Evolutionary conservation across 1,140 invertebrate genomes (phyloP).

Genomic region (Aphelenchoides avenae): DNA sequence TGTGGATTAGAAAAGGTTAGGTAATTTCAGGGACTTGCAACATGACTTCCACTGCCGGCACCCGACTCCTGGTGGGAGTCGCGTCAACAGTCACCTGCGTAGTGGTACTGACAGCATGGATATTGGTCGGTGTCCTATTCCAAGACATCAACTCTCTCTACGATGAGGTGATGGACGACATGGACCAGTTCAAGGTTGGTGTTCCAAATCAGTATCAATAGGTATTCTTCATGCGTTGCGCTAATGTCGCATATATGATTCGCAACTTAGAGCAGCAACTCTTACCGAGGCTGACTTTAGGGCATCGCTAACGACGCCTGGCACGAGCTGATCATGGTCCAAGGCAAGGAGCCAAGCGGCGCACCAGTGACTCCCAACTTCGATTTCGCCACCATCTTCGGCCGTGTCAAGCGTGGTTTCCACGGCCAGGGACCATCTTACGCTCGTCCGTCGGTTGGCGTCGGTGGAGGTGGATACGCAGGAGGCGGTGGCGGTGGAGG

Average conservation of each 20-base stretch:
- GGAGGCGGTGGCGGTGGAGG: too few relatives aligned
- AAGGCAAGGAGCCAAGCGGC: constrained; percentile 14
- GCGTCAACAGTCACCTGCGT: constrained; percentile 11
- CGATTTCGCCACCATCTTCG: constrained; percentile 4
- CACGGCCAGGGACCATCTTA: too few relatives aligned
- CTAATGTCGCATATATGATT: not conserved
- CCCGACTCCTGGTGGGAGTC: constrained; percentile 3
- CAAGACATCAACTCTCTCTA: constrained; percentile 28
- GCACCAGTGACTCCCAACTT: not conserved
- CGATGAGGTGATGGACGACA: constrained; percentile 14
- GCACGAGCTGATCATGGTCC: constrained; percentile 36
- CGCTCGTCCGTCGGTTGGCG: too few relatives aligned
- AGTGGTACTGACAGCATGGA: constrained; percentile 8
- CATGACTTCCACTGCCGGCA: too few relatives aligned
- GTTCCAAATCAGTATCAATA: not conserved
- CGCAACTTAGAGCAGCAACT: not conserved
- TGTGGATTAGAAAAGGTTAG: too few relatives aligned
- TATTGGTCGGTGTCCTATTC: constrained; percentile 20
- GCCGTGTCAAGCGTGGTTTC: constrained; percentile 2
- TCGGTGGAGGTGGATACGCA: too few relatives aligned
- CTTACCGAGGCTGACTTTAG: constrained; percentile 15
- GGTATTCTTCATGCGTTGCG: not conserved
- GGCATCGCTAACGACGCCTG: constrained; percentile 35
- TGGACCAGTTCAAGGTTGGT: constrained; percentile 24
- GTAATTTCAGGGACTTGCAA: too few relatives aligned